Percentiles rank a stretch among this genome's conserved stretches.
Evolutionary conservation across 1,140 invertebrate species (phyloP).

Genomic region (Drosophila gunungcola): DNA sequence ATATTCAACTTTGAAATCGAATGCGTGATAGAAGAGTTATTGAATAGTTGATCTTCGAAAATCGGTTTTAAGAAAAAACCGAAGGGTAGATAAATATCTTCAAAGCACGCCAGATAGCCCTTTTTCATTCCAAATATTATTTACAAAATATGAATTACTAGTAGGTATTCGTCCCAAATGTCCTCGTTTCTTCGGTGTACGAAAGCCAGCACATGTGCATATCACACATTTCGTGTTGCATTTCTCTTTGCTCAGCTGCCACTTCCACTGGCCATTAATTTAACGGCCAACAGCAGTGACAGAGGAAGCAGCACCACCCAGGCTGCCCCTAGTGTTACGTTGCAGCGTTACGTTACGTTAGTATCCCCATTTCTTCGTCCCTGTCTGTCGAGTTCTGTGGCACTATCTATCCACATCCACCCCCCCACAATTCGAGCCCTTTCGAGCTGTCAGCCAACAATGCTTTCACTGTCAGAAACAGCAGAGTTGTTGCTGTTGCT

Average conservation of each 20-base stretch:
- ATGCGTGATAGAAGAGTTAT: too few species aligned
- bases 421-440: conserved; percentile 15
- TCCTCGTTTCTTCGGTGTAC: conserved; percentile 1
- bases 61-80: too few species aligned
- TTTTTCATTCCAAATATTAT: not conserved
- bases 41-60: too few species aligned
- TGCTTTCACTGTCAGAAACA: conserved; percentile 81
- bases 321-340: conserved; percentile 30
- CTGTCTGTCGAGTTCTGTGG: conserved; percentile 12
- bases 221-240: conserved; percentile 51
- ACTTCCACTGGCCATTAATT: conserved; percentile 77
- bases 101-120: too few species aligned
- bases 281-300: conserved; percentile 66
- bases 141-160: not conserved
- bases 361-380: conserved; percentile 4
- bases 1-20: too few species aligned
- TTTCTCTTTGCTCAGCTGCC: conserved; percentile 65
- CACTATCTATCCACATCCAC: conserved; percentile 26
- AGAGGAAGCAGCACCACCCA: conserved; percentile 51
- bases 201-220: conserved; percentile 33
- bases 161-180: conserved; percentile 5
- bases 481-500: conserved; percentile 56
- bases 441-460: conserved; percentile 74
- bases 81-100: too few species aligned
- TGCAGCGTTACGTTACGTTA: conserved; percentile 59